Percentiles rank a stretch among this genome's conserved stretches.
These are phyloP conservation scores for Petromus typicus DNA, from an alignment of 2,113 vertebrate genomes.

Conservation along the genomic window DNA sequence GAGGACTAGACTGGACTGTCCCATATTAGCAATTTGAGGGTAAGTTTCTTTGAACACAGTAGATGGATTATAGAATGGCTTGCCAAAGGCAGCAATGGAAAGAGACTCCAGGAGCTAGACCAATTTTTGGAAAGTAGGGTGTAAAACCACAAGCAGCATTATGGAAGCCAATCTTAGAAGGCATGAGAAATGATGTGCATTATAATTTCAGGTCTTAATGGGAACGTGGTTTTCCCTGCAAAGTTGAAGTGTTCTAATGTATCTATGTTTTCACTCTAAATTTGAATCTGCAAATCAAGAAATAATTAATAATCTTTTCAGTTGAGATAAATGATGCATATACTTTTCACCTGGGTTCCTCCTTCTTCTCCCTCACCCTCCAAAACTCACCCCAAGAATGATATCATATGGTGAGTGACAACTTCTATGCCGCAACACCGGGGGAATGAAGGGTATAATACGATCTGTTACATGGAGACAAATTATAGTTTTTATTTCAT, in stretches of 20 bases:
- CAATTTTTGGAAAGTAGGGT: conserved; percentile 81
- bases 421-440: conserved; percentile 23
- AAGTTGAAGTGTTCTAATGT: conserved; percentile 65
- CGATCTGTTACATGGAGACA: conserved; percentile 68
- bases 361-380: accelerated
- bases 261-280: conserved; percentile 55
- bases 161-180: conserved; percentile 72
- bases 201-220: conserved; percentile 70
- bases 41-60: conserved; percentile 72
- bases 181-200: conserved; percentile 59
- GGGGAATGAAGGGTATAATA: conserved; percentile 56
- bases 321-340: conserved; percentile 51
- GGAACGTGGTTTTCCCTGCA: conserved; percentile 68
- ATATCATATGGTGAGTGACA: conserved; percentile 22
- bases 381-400: background rate
- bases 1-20: conserved; percentile 71
- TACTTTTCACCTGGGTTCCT: background rate
- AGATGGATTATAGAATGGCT: conserved; percentile 76
- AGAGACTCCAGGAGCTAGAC: conserved; percentile 78
- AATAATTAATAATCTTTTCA: conserved; percentile 33
- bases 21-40: conserved; percentile 80
- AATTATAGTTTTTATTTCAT: conserved; percentile 70
- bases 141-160: conserved; percentile 74
- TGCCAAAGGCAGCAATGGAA: conserved; percentile 85
- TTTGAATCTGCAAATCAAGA: conserved; percentile 46